Conservation (phyloP, 2,888 invertebrate species). For the Drosophila setosimentum region DNA sequence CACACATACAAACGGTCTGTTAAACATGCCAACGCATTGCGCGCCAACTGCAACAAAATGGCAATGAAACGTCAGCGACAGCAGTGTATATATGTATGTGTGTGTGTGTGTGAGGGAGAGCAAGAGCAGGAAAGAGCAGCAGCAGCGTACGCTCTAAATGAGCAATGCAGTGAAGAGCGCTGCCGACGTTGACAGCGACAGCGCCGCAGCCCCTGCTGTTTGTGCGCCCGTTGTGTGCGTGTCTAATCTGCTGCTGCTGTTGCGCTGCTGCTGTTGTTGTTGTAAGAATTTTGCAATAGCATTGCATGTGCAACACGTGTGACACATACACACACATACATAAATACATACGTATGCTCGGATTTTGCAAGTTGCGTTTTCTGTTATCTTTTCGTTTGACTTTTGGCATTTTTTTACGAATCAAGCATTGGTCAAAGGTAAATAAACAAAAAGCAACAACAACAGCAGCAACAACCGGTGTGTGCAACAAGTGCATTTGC, state of each 20-base stretch:
- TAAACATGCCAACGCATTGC: constrained; percentile 64
- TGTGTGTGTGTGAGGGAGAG: constrained; percentile 1
- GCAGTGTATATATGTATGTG: not conserved
- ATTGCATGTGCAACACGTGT: constrained; percentile 72
- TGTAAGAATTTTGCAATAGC: constrained; percentile 36
- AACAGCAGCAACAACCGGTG: constrained; percentile 1
- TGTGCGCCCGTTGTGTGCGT: constrained; percentile 60
- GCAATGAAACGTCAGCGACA: constrained; percentile 64
- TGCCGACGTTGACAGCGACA: not conserved
- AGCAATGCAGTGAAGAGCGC: constrained; percentile 44
- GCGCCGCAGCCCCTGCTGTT: constrained; percentile 33
- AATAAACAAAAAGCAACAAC: constrained; percentile 33
- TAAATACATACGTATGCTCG: constrained; percentile 24
- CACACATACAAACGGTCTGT: constrained; percentile 17
- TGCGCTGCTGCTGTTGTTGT: constrained; percentile 13
- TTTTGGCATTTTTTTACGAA: constrained; percentile 26
- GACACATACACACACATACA: constrained; percentile 22
- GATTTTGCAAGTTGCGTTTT: constrained; percentile 35
- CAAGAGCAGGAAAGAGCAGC: constrained; percentile 9
- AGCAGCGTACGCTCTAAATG: constrained; percentile 30
- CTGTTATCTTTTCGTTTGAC: constrained; percentile 14
- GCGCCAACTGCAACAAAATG: constrained; percentile 80
- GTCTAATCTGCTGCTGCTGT: constrained; percentile 59
- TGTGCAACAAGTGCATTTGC: constrained; percentile 56
- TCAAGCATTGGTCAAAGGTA: constrained; percentile 34